phyloP scores from a whole-genome alignment of 2,113 vertebrate species.

The Strix aluco region DNA sequence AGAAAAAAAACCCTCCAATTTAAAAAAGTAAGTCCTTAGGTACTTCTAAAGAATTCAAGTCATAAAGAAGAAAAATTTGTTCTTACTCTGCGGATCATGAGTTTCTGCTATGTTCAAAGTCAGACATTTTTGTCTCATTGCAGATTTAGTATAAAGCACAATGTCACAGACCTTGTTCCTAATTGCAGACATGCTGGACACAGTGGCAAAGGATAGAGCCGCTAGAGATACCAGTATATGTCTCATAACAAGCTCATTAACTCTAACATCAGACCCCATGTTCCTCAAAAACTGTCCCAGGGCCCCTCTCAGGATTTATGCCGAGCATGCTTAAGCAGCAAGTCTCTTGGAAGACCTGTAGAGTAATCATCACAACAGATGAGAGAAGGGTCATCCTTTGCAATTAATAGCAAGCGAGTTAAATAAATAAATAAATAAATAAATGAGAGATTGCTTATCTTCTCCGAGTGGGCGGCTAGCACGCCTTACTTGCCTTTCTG shows the following conservation, averaged over 20 bases:
- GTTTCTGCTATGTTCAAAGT: not conserved
- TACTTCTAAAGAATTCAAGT: not conserved
- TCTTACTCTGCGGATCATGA: not conserved
- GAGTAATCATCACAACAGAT: not conserved
- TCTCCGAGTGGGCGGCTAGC: not conserved
- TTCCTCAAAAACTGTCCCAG: slow-evolving; percentile 14
- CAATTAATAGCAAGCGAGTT: not conserved
- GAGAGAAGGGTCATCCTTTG: not conserved
- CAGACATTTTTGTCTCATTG: not conserved
- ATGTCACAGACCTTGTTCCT: slow-evolving; percentile 27
- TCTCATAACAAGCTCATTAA: slow-evolving; percentile 54
- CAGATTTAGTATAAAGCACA: not conserved
- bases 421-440: slow-evolving; percentile 18
- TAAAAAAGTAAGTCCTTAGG: not conserved
- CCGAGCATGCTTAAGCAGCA: not conserved
- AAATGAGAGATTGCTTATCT: not conserved
- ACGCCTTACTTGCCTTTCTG: not conserved
- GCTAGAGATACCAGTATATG: not conserved
- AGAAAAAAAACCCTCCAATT: not conserved
- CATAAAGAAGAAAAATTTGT: not conserved
- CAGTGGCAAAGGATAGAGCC: not conserved
- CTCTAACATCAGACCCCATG: not conserved
- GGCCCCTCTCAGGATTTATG: not conserved
- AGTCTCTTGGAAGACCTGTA: not conserved
- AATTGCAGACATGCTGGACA: slow-evolving; percentile 44